phyloP scores from a whole-genome alignment of 2,113 vertebrate genomes.

The Dinomys branickii region DNA sequence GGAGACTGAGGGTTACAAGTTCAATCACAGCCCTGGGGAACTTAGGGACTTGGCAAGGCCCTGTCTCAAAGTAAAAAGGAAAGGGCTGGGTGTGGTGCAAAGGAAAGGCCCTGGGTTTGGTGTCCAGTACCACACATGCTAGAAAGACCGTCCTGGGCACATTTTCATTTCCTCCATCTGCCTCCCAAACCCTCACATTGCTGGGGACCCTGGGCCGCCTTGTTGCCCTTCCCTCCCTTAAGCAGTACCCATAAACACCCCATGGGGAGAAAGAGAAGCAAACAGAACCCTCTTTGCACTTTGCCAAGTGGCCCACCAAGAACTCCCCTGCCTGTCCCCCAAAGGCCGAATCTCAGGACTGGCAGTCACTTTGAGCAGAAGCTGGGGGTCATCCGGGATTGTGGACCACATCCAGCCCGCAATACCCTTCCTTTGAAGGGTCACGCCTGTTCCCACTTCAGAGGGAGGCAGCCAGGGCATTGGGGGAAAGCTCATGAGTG shows the following conservation, averaged over 20 bases:
- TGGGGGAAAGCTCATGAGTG: background rate
- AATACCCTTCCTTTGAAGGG: accelerated
- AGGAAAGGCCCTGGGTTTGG: background rate
- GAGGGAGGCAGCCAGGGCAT: background rate
- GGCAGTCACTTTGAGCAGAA: no score
- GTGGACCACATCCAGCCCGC: accelerated
- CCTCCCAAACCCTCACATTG: accelerated
- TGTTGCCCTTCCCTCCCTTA: accelerated
- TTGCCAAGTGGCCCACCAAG: accelerated
- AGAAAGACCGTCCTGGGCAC: background rate
- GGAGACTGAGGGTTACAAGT: background rate
- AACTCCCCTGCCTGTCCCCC: accelerated
- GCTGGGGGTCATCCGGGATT: accelerated
- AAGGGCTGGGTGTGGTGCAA: background rate
- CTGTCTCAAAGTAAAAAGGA: background rate
- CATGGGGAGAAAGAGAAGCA: background rate
- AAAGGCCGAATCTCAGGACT: background rate
- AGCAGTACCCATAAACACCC: accelerated
- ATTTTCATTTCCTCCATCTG: background rate
- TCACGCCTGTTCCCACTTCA: background rate
- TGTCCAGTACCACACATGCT: background rate
- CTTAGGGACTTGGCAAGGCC: background rate
- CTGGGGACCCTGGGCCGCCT: background rate
- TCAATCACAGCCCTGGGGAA: background rate
- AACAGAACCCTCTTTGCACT: accelerated